These are phyloP conservation scores for Pachypsylla venusta DNA, from an alignment of 1,140 invertebrate species.

Conservation along the genomic window DNA sequence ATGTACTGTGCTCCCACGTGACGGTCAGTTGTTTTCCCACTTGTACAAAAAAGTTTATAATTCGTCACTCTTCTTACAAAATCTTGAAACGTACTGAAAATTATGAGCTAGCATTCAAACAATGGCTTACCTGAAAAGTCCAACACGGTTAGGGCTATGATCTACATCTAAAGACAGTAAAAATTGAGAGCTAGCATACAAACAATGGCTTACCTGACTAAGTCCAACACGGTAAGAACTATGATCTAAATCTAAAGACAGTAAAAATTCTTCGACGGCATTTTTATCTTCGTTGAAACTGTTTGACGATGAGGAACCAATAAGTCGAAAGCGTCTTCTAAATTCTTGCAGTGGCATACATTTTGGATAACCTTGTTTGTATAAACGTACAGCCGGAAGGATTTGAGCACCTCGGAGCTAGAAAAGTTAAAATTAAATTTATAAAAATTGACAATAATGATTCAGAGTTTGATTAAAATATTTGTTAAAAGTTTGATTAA, in stretches of 20 bases:
- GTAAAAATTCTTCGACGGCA: conserved; percentile 61
- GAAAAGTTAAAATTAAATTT: conserved; percentile 27
- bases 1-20: too few relatives aligned
- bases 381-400: conserved; percentile 69
- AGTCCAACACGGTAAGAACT: conserved; percentile 76
- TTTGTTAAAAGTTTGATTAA: too few relatives aligned
- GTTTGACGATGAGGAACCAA: conserved; percentile 37
- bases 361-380: conserved; percentile 87
- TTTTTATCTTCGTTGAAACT: conserved; percentile 42
- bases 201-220: conserved; percentile 57
- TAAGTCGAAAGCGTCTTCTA: conserved; percentile 59
- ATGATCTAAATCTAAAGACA: conserved; percentile 71
- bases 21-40: too few relatives aligned
- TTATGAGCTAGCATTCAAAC: too few relatives aligned
- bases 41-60: too few relatives aligned
- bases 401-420: conserved; percentile 82
- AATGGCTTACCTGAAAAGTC: too few relatives aligned
- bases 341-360: conserved; percentile 78
- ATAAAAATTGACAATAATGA: too few relatives aligned
- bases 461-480: too few relatives aligned
- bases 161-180: too few relatives aligned
- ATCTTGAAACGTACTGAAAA: too few relatives aligned
- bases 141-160: too few relatives aligned
- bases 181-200: not conserved
- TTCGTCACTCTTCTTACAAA: too few relatives aligned